These are phyloP conservation scores for Pristionchus arcanus DNA, from an alignment of 2,888 invertebrate species.

Conservation along the genomic window DNA sequence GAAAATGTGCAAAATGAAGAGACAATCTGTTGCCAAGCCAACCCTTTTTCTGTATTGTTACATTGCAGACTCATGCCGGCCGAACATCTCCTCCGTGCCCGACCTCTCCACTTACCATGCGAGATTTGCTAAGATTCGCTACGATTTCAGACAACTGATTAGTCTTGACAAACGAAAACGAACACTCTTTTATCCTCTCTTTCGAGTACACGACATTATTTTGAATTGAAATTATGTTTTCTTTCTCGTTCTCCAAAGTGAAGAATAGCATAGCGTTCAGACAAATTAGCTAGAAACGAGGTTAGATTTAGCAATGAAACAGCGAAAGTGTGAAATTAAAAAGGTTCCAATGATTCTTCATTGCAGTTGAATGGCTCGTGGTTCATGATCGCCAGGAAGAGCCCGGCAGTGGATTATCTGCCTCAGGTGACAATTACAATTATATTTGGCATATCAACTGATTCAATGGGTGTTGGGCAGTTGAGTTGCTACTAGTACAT, in stretches of 20 bases:
- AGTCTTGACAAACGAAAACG: neutral
- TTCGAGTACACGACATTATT: too few species aligned
- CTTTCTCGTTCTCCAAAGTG: too few species aligned
- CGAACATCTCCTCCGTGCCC: constrained; percentile 54
- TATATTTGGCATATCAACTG: too few species aligned
- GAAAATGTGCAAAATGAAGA: too few species aligned
- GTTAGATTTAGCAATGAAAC: too few species aligned
- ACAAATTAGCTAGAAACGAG: too few species aligned
- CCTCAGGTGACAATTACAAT: too few species aligned
- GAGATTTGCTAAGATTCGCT: constrained; percentile 3
- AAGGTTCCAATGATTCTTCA: neutral
- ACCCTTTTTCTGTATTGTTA: too few species aligned
- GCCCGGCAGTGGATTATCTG: constrained; percentile 55
- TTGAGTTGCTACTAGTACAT: neutral
- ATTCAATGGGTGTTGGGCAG: neutral
- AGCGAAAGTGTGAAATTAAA: neutral
- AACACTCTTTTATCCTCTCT: too few species aligned
- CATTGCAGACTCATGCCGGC: constrained; percentile 12
- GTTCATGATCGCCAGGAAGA: constrained; percentile 69
- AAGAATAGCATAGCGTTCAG: too few species aligned
- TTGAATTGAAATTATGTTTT: too few species aligned
- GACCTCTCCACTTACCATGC: constrained; percentile 54
- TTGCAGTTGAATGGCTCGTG: constrained; percentile 70
- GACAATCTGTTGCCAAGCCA: too few species aligned
- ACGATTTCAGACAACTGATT: neutral